Conservation (phyloP, 2,113 vertebrate genomes). For the Hyla sarda region DNA sequence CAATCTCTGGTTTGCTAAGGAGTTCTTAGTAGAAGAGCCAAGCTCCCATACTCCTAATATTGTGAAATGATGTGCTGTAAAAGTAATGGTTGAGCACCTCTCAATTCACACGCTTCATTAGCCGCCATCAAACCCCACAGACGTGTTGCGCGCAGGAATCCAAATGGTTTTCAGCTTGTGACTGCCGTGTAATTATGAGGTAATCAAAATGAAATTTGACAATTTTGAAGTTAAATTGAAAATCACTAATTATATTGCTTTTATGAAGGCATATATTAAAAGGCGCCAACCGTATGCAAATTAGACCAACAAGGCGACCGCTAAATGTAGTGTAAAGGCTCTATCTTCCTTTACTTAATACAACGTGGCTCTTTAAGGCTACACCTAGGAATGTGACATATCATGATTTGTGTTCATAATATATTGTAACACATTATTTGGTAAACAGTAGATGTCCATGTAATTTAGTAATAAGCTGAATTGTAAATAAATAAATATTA, state of each 20-base stretch:
- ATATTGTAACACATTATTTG: constrained; percentile 67
- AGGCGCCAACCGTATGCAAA: constrained; percentile 69
- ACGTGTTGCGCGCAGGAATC: constrained; percentile 64
- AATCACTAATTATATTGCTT: constrained; percentile 72
- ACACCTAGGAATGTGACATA: constrained; percentile 74
- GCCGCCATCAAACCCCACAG: constrained; percentile 66
- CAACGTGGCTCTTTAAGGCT: constrained; percentile 62
- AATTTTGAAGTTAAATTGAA: constrained; percentile 74
- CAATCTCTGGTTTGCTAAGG: constrained; percentile 62
- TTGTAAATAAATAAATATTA: constrained; percentile 72
- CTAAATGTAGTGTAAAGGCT: constrained; percentile 69
- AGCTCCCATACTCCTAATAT: constrained; percentile 67
- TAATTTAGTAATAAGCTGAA: constrained; percentile 71
- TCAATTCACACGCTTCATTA: constrained; percentile 70
- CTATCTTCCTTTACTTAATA: constrained; percentile 71
- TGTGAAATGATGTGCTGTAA: constrained; percentile 67
- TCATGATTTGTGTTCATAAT: constrained; percentile 72
- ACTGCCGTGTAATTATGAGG: constrained; percentile 68
- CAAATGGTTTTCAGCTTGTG: constrained; percentile 64
- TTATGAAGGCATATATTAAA: constrained; percentile 72
- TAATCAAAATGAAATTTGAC: constrained; percentile 73
- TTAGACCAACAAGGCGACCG: constrained; percentile 62
- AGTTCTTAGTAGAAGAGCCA: constrained; percentile 64
- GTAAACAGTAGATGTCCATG: constrained; percentile 67
- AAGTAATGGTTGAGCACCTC: constrained; percentile 67